Evolutionary conservation across 2,113 vertebrate species (phyloP).

Genomic region (Piprites chloris): DNA sequence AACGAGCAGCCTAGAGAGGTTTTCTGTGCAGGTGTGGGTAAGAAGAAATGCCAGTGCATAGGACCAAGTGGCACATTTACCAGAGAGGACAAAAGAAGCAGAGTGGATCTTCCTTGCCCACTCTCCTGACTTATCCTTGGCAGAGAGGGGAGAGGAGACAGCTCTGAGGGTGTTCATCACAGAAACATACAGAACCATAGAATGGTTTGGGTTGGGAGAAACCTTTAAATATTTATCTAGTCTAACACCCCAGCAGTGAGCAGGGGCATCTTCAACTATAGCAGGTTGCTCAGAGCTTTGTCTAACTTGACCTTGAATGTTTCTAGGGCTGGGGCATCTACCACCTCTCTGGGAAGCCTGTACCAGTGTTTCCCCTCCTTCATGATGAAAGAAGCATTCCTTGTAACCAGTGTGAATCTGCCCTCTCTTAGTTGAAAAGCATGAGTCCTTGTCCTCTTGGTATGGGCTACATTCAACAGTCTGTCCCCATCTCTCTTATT

Average conservation of each 20-base stretch:
- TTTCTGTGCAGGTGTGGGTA: not conserved
- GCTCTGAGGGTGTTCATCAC: not conserved
- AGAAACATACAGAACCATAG: not conserved
- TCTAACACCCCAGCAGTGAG: not conserved
- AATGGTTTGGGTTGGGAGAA: not conserved
- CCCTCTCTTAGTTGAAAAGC: not conserved
- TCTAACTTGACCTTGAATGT: not conserved
- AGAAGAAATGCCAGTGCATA: not conserved
- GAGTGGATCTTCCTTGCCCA: rapidly evolving
- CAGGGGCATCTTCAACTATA: not conserved
- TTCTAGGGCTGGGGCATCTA: not conserved
- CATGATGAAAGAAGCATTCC: rapidly evolving
- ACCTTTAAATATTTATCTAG: not conserved
- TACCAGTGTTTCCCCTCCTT: rapidly evolving
- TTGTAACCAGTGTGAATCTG: not conserved
- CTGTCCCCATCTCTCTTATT: not conserved
- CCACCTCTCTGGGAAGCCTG: not conserved
- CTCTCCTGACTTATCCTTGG: rapidly evolving
- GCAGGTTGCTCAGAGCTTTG: rapidly evolving
- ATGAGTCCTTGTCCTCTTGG: rapidly evolving
- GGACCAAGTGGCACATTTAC: not conserved
- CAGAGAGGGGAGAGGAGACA: not conserved
- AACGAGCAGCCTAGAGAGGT: not conserved
- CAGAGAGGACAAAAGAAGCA: not conserved
- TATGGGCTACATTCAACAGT: not conserved